These are phyloP conservation scores for Amphiprion percula DNA, from an alignment of 2,113 vertebrate genomes.

Conservation along the genomic window DNA sequence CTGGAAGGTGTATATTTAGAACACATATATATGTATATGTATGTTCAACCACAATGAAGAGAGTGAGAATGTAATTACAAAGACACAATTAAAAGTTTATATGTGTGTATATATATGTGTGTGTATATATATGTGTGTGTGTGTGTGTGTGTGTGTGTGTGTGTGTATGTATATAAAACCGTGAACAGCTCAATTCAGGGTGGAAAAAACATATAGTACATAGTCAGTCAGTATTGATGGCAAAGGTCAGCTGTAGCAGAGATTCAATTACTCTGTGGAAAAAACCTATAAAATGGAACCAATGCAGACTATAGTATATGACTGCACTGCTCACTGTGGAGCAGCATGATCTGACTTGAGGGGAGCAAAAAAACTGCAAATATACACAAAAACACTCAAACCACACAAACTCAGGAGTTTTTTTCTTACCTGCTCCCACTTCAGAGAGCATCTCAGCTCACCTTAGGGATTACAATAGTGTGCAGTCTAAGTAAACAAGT, in stretches of 20 bases:
- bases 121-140: neutral
- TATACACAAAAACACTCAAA: slow-evolving; percentile 44
- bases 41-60: neutral
- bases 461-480: slow-evolving; percentile 61
- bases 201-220: neutral
- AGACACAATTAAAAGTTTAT: neutral
- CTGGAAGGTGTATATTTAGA: slow-evolving; percentile 2
- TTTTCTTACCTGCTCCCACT: slow-evolving; percentile 42
- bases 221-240: slow-evolving; percentile 21
- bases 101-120: too few relatives aligned
- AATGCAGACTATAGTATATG: slow-evolving; percentile 25
- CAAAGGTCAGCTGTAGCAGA: slow-evolving; percentile 39
- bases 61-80: neutral
- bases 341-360: slow-evolving; percentile 28
- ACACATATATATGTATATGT: neutral
- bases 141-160: too few relatives aligned
- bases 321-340: slow-evolving; percentile 30
- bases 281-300: slow-evolving; percentile 46
- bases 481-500: slow-evolving; percentile 62
- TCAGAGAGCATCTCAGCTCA: slow-evolving; percentile 57
- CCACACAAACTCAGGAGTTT: slow-evolving; percentile 37
- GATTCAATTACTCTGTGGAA: slow-evolving; percentile 49
- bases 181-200: slow-evolving; percentile 1
- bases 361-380: slow-evolving; percentile 28
- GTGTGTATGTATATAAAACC: too few relatives aligned